Evolutionary conservation across 2,888 invertebrate genomes (phyloP).

Genomic region (Lasioglossum zephyrum): DNA sequence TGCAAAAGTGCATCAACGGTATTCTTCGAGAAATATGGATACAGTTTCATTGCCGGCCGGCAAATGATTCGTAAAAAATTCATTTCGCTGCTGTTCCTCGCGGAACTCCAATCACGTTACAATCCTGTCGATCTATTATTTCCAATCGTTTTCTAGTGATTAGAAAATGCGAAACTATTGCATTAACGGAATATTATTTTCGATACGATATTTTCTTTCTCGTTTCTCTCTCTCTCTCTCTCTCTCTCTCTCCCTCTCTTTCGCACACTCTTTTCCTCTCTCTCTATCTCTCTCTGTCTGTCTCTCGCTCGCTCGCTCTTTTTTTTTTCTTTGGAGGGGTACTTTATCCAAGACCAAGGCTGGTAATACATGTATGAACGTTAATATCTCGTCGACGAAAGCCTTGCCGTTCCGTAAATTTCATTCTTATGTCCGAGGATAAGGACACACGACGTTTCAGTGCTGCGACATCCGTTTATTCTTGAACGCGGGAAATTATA

Average conservation of each 20-base stretch:
- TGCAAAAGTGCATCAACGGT: conserved; percentile 73
- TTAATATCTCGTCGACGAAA: not conserved
- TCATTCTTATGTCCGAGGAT: not conserved
- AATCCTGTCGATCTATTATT: not conserved
- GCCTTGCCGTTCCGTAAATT: not conserved
- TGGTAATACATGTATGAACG: conserved; percentile 3
- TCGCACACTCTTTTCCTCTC: not conserved
- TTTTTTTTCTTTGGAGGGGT: not conserved
- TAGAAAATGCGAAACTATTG: not conserved
- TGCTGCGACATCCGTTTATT: conserved; percentile 4
- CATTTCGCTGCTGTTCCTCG: conserved; percentile 10
- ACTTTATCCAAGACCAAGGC: not conserved
- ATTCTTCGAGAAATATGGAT: conserved; percentile 63
- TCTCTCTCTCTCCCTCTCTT: not conserved
- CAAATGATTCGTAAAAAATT: conserved; percentile 50
- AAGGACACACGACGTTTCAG: not conserved
- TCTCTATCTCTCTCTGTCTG: not conserved
- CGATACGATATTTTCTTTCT: conserved; percentile 2
- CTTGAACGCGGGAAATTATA: conserved; percentile 58
- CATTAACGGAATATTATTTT: not conserved
- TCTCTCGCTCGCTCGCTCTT: not conserved
- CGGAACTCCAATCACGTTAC: not conserved
- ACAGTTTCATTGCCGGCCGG: conserved; percentile 75
- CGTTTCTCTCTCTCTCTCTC: not conserved
- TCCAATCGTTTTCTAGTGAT: not conserved